These are phyloP conservation scores for Myrmecobius fasciatus DNA, from an alignment of 2,113 vertebrate genomes.

Conservation along the genomic window DNA sequence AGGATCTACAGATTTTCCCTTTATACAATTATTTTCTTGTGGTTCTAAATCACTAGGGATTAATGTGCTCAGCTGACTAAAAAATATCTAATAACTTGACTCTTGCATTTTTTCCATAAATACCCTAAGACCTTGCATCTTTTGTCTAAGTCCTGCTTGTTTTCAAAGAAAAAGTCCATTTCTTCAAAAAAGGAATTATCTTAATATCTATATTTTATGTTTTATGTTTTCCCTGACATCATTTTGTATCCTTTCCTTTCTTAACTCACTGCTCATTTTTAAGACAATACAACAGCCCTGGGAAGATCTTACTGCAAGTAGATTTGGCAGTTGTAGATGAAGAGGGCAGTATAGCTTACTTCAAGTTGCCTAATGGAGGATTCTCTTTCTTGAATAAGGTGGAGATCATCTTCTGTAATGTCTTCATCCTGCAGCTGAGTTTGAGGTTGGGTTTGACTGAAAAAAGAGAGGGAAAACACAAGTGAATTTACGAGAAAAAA, in stretches of 20 bases:
- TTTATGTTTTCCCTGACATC: background rate
- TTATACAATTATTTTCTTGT: background rate
- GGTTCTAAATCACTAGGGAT: background rate
- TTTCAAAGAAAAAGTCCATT: background rate
- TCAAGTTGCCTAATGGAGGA: conserved; percentile 93
- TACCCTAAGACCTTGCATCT: background rate
- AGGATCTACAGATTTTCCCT: background rate
- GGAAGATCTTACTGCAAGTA: background rate
- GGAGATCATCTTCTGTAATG: conserved; percentile 95
- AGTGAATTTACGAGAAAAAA: background rate
- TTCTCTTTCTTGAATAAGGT: conserved; percentile 95
- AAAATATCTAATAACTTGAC: background rate
- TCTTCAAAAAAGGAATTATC: conserved; percentile 16
- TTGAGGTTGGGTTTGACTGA: conserved; percentile 85
- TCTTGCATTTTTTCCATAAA: background rate
- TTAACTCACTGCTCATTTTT: background rate
- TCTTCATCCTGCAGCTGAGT: conserved; percentile 90
- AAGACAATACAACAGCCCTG: background rate
- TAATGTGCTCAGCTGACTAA: background rate
- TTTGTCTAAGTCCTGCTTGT: background rate
- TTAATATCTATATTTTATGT: conserved; percentile 4
- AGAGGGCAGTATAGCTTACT: conserved; percentile 78
- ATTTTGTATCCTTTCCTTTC: conserved; percentile 10
- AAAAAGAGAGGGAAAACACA: conserved; percentile 31
- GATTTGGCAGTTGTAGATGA: background rate